Evolutionary conservation across 2,113 vertebrate genomes (phyloP).

Genomic region (Solea senegalensis): DNA sequence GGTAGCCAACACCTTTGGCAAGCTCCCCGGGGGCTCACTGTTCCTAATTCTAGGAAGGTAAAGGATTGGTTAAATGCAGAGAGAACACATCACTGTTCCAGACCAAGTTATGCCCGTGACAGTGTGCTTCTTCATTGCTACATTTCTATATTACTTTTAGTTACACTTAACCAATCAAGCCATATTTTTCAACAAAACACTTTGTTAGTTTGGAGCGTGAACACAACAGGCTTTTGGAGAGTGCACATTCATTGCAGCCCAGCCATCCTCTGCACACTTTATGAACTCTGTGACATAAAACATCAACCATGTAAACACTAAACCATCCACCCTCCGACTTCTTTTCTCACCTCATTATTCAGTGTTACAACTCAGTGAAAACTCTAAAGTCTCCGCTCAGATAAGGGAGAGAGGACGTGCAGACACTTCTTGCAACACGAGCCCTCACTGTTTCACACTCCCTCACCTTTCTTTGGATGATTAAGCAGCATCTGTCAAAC

Average conservation of each 20-base stretch:
- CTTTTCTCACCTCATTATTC: constrained; percentile 30
- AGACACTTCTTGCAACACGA: constrained; percentile 35
- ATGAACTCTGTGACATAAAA: constrained; percentile 19
- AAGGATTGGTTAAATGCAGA: too few relatives aligned
- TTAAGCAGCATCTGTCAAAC: constrained; percentile 59
- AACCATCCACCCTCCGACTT: neutral
- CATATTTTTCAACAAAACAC: neutral
- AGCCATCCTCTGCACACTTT: too few relatives aligned
- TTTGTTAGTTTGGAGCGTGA: neutral
- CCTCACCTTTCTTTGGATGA: constrained; percentile 48
- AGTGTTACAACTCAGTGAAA: constrained; percentile 28
- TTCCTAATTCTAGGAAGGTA: too few relatives aligned
- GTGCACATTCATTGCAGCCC: too few relatives aligned
- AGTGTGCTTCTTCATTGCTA: too few relatives aligned
- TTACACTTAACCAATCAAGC: too few relatives aligned
- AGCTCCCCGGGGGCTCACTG: too few relatives aligned
- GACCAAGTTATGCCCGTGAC: too few relatives aligned
- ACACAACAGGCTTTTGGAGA: too few relatives aligned
- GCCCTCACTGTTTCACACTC: constrained; percentile 22
- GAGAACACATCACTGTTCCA: too few relatives aligned
- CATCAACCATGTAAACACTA: constrained; percentile 17
- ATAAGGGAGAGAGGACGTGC: neutral
- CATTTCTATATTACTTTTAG: too few relatives aligned
- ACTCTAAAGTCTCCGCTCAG: constrained; percentile 58
- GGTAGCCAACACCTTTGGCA: too few relatives aligned